Evolutionary conservation across 2,113 vertebrate species (phyloP).

Genomic region (Strix aluco): DNA sequence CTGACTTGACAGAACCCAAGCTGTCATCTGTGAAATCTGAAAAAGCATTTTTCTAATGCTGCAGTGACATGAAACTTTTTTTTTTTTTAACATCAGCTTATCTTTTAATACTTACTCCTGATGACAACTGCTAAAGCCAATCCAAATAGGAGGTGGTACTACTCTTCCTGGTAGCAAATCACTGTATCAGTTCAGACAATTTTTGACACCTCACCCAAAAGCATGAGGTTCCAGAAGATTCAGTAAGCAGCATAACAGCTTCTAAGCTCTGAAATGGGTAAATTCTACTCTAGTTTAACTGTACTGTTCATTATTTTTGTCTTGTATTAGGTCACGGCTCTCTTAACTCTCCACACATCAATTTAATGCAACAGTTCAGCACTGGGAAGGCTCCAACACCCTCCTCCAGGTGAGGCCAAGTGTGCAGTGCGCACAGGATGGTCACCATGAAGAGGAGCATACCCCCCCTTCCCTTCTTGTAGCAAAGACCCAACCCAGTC

Average conservation of each 20-base stretch:
- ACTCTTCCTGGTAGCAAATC: background rate
- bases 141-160: background rate
- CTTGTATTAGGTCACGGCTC: background rate
- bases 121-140: background rate
- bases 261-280: background rate
- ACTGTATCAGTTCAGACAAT: background rate
- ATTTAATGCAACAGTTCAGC: background rate
- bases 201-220: background rate
- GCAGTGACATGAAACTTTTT: background rate
- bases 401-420: background rate
- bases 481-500: background rate
- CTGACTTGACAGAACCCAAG: background rate
- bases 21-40: background rate
- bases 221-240: background rate
- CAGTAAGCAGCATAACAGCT: background rate
- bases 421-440: too few relatives aligned
- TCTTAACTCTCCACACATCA: background rate
- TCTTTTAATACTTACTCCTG: background rate
- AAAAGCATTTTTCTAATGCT: background rate
- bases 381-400: background rate
- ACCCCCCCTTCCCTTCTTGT: background rate
- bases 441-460: background rate
- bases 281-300: background rate
- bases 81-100: background rate
- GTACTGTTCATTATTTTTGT: background rate